These are phyloP conservation scores for Oryzias dopingdopingensis DNA, from an alignment of 2,797 vertebrate species.

Conservation along the genomic window DNA sequence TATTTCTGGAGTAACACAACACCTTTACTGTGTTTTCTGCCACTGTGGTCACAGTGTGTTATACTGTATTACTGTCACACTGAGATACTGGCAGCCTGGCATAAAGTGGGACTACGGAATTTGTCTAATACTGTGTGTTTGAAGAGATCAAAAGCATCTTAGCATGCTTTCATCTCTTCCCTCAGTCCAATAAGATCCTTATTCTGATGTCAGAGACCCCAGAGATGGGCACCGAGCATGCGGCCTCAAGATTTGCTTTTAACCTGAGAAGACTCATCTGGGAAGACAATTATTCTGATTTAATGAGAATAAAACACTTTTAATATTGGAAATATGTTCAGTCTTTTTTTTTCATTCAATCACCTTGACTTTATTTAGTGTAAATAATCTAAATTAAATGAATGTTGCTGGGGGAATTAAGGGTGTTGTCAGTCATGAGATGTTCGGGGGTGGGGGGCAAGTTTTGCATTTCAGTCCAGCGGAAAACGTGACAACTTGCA, in stretches of 20 bases:
- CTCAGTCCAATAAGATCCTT: slow-evolving; percentile 78
- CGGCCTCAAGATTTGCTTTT: slow-evolving; percentile 14
- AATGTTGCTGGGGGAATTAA: too few species aligned
- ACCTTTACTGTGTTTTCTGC: slow-evolving; percentile 16
- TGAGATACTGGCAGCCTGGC: slow-evolving; percentile 60
- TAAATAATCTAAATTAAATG: too few species aligned
- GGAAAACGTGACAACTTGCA: slow-evolving; percentile 15
- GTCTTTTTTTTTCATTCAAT: too few species aligned
- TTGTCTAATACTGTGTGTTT: slow-evolving; percentile 64
- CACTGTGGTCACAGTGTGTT: slow-evolving; percentile 20
- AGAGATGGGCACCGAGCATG: slow-evolving; percentile 24
- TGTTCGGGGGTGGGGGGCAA: too few species aligned
- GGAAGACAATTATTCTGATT: slow-evolving; percentile 9
- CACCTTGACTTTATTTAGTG: too few species aligned
- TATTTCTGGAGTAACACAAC: slow-evolving; percentile 3
- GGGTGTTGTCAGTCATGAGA: too few species aligned
- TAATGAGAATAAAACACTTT: too few species aligned
- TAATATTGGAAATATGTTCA: too few species aligned
- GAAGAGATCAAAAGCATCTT: slow-evolving; percentile 78
- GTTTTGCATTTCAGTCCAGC: too few species aligned
- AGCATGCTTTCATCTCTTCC: slow-evolving; percentile 81
- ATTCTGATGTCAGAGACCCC: slow-evolving; percentile 53
- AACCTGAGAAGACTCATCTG: slow-evolving; percentile 7
- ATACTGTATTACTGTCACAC: slow-evolving; percentile 16
- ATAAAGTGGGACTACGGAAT: slow-evolving; percentile 55